Base-by-base conservation (phyloP, 2,113 vertebrate genomes). In the Ceyx melanurus region DNA sequence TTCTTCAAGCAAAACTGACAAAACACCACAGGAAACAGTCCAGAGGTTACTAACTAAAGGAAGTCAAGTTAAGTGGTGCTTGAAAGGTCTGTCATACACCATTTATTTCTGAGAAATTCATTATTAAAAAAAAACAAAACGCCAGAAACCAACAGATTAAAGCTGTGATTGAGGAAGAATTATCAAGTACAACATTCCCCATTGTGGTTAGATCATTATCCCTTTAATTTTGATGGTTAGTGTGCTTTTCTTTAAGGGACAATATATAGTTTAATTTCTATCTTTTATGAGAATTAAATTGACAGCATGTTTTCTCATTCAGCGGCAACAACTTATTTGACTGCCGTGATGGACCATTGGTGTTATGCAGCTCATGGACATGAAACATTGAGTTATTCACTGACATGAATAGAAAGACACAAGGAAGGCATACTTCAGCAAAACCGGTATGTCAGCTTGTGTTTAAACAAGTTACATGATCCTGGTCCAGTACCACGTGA, bases 391-490 rank as follows among this genome's bases (percentile, higher is more conserved):
- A 40, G 18, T 43, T 57, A 29, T 7, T 50, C 16, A 48, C 46
- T 56, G 46, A 28, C 5, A 6, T 0, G 1, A 2, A 2, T 2
- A 56, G 14, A 10, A 66, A 86, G 16, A n/a, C 15, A 16, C 4
- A 51, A 9, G 3, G 9, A 60, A 75, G 7, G 11, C 9, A 29
- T 18, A 37, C 66, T 86, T 81, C 29, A n/a, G 29, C 51, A 71
- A 86, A 86, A 75, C 2, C 4, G 0, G 4, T 28, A 16, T 40
- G 16, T 15, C n/a, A 15, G 8, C 25, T 54, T 68, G 46, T 66
- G 15, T 79, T 73, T 82, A 67, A 67, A 57, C 26, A 15, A 33
- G 8, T 10, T 50, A 5, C 4, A 2, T 28, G 43, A 61, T 33
- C 58, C n/a, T 54, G 25, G 21, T 46, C 31, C 20, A 40, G 6